These are phyloP conservation scores for Drosophila neonasuta DNA, from an alignment of 2,888 invertebrate species.

Conservation along the genomic window DNA sequence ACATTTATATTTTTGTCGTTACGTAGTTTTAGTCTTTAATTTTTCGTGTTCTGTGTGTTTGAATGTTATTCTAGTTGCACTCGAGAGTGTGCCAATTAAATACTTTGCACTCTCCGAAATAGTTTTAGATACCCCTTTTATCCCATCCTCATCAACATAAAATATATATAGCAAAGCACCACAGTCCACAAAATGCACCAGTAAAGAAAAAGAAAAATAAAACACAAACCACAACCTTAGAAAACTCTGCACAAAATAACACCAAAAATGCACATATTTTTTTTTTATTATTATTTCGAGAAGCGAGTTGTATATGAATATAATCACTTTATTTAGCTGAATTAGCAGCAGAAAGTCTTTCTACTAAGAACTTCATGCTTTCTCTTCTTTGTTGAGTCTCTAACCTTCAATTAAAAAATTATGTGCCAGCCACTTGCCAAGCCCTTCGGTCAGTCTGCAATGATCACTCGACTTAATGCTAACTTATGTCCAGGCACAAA, in stretches of 20 bases:
- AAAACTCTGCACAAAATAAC: conserved; percentile 43
- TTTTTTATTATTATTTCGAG: not conserved
- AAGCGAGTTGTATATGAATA: no score
- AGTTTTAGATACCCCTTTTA: conserved; percentile 1
- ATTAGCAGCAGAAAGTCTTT: no score
- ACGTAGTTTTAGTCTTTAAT: conserved; percentile 25
- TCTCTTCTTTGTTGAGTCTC: not conserved
- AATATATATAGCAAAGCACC: conserved; percentile 16
- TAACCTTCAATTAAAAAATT: conserved; percentile 7
- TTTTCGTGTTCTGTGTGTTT: conserved; percentile 31
- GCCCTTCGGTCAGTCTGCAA: conserved; percentile 43
- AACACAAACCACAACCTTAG: conserved; percentile 36
- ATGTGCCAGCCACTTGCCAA: conserved; percentile 16
- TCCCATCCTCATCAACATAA: conserved; percentile 6
- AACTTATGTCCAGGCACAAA: conserved; percentile 15
- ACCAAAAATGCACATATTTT: conserved; percentile 43
- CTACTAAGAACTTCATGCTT: not conserved
- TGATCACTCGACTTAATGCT: conserved; percentile 14
- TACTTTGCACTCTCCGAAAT: conserved; percentile 17
- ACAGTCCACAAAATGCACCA: conserved; percentile 28
- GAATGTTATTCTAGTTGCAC: conserved; percentile 43
- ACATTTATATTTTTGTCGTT: conserved; percentile 34
- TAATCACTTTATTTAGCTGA: no score
- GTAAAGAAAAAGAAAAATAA: conserved; percentile 2
- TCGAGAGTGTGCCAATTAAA: conserved; percentile 10